phyloP scores from a whole-genome alignment of 2,888 invertebrate species.

The Vanessa cardui region DNA sequence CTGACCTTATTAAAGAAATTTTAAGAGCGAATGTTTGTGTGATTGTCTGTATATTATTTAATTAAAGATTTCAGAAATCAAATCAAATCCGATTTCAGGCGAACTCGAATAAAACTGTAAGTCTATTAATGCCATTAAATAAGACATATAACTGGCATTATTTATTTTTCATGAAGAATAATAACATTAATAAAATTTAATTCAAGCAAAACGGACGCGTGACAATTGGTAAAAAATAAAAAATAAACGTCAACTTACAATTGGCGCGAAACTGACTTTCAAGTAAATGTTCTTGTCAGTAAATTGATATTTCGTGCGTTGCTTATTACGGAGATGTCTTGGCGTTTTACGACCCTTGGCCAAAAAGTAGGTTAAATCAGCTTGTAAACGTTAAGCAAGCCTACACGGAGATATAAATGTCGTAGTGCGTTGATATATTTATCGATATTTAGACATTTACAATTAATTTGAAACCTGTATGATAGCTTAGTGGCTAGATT shows the following conservation, averaged over 20 bases:
- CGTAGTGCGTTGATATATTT: neutral
- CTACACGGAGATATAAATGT: neutral
- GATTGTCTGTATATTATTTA: too few relatives aligned
- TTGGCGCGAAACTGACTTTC: constrained; percentile 51
- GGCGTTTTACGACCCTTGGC: constrained; percentile 58
- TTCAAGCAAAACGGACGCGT: neutral
- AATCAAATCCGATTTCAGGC: too few relatives aligned
- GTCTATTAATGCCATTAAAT: too few relatives aligned
- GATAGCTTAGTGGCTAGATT: too few relatives aligned
- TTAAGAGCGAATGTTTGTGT: too few relatives aligned
- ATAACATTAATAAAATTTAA: too few relatives aligned
- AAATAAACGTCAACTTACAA: neutral
- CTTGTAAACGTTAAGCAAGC: constrained; percentile 44
- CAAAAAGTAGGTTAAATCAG: constrained; percentile 67
- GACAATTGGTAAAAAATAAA: constrained; percentile 9
- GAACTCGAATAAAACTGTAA: too few relatives aligned
- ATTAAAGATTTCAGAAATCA: too few relatives aligned
- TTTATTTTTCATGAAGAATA: too few relatives aligned
- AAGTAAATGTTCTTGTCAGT: constrained; percentile 62
- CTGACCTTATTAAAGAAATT: too few relatives aligned
- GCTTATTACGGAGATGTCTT: constrained; percentile 66
- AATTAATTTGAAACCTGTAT: neutral
- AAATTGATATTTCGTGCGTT: constrained; percentile 66
- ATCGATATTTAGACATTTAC: neutral
- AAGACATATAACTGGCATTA: too few relatives aligned